phyloP scores from a whole-genome alignment of 2,797 vertebrate species.

The Nannoperca australis region DNA sequence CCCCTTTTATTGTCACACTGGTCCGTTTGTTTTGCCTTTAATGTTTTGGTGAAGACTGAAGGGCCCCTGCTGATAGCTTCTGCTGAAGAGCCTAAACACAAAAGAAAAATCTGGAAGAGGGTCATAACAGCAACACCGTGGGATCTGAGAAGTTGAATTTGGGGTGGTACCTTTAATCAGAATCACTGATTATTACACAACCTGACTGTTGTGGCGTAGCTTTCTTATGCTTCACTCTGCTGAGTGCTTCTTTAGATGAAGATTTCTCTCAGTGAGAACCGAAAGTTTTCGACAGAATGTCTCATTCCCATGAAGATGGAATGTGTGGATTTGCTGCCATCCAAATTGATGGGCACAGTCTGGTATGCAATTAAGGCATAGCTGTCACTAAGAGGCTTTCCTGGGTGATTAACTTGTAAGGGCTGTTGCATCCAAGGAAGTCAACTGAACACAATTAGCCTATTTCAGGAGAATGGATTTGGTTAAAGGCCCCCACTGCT shows the following conservation, averaged over 20 bases:
- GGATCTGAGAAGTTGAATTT: constrained; percentile 50
- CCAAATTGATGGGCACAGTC: constrained; percentile 77
- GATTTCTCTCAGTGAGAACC: constrained; percentile 32
- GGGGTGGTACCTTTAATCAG: constrained; percentile 34
- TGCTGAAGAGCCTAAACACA: constrained; percentile 54
- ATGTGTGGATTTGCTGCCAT: constrained; percentile 77
- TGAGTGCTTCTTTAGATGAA: constrained; percentile 22
- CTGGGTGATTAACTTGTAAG: constrained; percentile 81
- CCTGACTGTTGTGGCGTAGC: constrained; percentile 12
- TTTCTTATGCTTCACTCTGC: not conserved
- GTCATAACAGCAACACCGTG: constrained; percentile 44
- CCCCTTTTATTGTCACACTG: constrained; percentile 69
- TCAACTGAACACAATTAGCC: constrained; percentile 83
- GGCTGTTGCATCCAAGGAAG: constrained; percentile 79
- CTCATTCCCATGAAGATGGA: constrained; percentile 76
- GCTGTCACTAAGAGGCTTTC: constrained; percentile 83
- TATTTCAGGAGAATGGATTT: constrained; percentile 66
- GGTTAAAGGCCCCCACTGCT: constrained; percentile 61
- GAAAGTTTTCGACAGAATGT: constrained; percentile 37
- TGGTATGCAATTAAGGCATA: constrained; percentile 82
- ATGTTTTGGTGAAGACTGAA: constrained; percentile 62
- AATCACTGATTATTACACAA: constrained; percentile 46
- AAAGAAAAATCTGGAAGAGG: constrained; percentile 31
- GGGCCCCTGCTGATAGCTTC: constrained; percentile 52
- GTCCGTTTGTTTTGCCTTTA: constrained; percentile 71